Evolutionary conservation across 1,140 invertebrate genomes (phyloP).

Genomic region (Scaptomyza pallida): DNA sequence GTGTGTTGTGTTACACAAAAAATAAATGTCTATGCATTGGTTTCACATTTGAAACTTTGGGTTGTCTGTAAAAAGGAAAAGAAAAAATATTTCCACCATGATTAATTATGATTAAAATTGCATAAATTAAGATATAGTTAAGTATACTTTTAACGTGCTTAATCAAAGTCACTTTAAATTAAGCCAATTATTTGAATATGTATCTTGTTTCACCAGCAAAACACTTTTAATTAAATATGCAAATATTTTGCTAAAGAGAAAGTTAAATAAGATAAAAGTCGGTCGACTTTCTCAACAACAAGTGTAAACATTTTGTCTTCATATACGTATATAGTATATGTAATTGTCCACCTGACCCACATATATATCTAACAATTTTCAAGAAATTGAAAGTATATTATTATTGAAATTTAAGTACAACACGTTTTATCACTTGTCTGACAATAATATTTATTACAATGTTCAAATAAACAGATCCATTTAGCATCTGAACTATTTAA

Average conservation of each 20-base stretch:
- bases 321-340: background rate
- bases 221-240: constrained; percentile 18
- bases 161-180: background rate
- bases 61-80: constrained; percentile 46
- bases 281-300: constrained; percentile 12
- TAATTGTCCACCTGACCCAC: background rate
- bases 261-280: constrained; percentile 7
- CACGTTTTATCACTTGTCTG: background rate
- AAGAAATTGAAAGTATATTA: constrained; percentile 5
- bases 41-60: constrained; percentile 62
- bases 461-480: constrained; percentile 33
- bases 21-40: constrained; percentile 35
- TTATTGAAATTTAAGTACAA: background rate
- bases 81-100: background rate
- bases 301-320: constrained; percentile 3
- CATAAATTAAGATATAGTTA: too few relatives aligned
- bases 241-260: constrained; percentile 27
- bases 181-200: too few relatives aligned
- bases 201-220: too few relatives aligned
- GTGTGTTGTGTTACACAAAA: constrained; percentile 34
- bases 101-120: too few relatives aligned
- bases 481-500: constrained; percentile 33
- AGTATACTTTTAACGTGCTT: too few relatives aligned
- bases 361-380: background rate
- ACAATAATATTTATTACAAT: constrained; percentile 20